Percentiles rank a stretch among this genome's conserved stretches.
Conservation (phyloP, 1,140 invertebrate genomes). For the Cydia splendana region DNA sequence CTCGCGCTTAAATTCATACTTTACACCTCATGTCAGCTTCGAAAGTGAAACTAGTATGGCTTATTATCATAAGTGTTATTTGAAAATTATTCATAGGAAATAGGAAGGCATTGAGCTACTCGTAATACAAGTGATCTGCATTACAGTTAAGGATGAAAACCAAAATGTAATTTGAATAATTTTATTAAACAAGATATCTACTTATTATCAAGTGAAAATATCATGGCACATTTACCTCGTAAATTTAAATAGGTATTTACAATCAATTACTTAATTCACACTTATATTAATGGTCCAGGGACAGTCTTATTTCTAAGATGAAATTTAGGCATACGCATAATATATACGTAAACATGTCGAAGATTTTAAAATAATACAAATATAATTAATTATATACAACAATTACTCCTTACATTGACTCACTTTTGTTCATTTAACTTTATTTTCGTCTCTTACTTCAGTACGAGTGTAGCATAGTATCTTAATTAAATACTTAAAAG, state of each 20-base stretch:
- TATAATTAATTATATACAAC: not conserved
- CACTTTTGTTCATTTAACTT: too few relatives aligned
- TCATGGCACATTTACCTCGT: conserved; percentile 20
- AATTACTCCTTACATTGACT: too few relatives aligned
- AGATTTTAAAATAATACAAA: not conserved
- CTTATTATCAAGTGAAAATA: not conserved
- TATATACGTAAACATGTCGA: not conserved
- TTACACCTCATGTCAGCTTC: conserved; percentile 6
- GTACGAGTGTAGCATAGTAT: too few relatives aligned
- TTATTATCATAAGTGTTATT: conserved; percentile 22
- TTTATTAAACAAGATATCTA: conserved; percentile 19
- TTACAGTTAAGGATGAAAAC: not conserved
- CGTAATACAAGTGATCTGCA: not conserved
- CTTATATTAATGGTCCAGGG: conserved; percentile 6
- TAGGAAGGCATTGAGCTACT: conserved; percentile 1
- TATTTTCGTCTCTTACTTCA: too few relatives aligned
- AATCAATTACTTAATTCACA: not conserved
- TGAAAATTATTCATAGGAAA: conserved; percentile 11
- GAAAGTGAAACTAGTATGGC: conserved; percentile 12
- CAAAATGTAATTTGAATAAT: not conserved
- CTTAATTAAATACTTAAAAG: too few relatives aligned
- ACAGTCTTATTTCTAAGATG: conserved; percentile 22
- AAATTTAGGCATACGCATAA: not conserved
- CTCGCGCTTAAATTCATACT: not conserved
- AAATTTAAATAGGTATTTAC: conserved; percentile 9